These are phyloP conservation scores for Ormyrus pomaceus DNA, from an alignment of 2,888 invertebrate genomes.

Conservation along the genomic window DNA sequence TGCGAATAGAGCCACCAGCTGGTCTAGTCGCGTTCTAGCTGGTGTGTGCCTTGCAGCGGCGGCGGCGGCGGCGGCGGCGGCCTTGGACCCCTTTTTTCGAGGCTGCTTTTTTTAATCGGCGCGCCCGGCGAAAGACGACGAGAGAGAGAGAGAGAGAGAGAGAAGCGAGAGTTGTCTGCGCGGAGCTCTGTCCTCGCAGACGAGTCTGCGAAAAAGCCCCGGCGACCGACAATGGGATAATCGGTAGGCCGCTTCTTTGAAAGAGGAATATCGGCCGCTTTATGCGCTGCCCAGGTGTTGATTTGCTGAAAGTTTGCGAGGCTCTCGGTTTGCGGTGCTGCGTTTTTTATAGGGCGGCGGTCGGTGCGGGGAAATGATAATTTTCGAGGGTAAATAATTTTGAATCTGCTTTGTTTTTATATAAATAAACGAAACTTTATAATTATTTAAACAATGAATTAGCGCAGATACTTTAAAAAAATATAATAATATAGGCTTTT, in stretches of 20 bases:
- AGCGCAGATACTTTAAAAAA: too few relatives aligned
- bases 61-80: not conserved
- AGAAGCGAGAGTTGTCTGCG: too few relatives aligned
- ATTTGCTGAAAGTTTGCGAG: slow-evolving; percentile 5
- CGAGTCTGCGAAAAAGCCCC: not conserved
- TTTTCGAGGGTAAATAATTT: too few relatives aligned
- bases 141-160: too few relatives aligned
- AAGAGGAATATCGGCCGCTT: not conserved
- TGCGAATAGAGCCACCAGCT: slow-evolving; percentile 74
- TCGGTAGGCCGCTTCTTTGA: not conserved
- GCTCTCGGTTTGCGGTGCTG: too few relatives aligned
- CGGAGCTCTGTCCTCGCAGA: too few relatives aligned
- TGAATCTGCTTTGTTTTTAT: too few relatives aligned
- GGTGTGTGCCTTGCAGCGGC: not conserved
- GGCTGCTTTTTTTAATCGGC: not conserved
- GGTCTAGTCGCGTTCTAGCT: slow-evolving; percentile 65
- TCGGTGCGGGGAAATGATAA: too few relatives aligned
- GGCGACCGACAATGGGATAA: slow-evolving; percentile 29
- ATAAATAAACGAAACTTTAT: too few relatives aligned
- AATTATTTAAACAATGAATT: too few relatives aligned
- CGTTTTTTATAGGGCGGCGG: too few relatives aligned
- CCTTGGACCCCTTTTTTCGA: slow-evolving; percentile 35
- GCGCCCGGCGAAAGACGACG: not conserved
- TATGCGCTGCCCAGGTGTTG: slow-evolving; percentile 40
- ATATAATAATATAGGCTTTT: too few relatives aligned